phyloP scores from a whole-genome alignment of 2,113 vertebrate species.

The Balaenoptera acutorostrata region DNA sequence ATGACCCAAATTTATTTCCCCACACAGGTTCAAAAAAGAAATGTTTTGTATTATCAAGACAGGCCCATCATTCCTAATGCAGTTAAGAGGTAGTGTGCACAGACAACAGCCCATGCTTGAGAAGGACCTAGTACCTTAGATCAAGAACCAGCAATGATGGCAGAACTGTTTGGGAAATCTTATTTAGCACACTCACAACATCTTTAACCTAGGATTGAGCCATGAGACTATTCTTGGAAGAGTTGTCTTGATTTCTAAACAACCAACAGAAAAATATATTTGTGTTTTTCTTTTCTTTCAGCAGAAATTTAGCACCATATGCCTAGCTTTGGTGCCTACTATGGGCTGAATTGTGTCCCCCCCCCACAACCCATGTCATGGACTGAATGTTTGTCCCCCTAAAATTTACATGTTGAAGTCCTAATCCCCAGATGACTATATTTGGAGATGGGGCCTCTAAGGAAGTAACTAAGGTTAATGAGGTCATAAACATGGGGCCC shows the following conservation, averaged over 20 bases:
- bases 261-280: background rate
- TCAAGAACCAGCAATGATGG: background rate
- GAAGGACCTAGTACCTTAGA: background rate
- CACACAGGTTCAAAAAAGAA: background rate
- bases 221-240: background rate
- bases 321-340: background rate
- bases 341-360: background rate
- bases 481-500: background rate
- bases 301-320: background rate
- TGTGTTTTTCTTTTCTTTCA: background rate
- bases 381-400: background rate
- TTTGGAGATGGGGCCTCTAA: background rate
- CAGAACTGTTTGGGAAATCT: background rate
- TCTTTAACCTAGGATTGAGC: background rate
- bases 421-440: background rate
- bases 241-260: background rate
- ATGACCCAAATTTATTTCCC: background rate
- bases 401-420: background rate
- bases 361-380: background rate
- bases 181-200: fast-evolving
- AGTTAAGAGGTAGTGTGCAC: background rate
- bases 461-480: background rate
- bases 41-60: background rate
- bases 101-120: background rate
- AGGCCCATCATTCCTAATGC: background rate